Evolutionary conservation across 2,888 invertebrate genomes (phyloP), one percentile per base, ranked within the genome.

Genomic region (Mesoligia furuncula): DNA sequence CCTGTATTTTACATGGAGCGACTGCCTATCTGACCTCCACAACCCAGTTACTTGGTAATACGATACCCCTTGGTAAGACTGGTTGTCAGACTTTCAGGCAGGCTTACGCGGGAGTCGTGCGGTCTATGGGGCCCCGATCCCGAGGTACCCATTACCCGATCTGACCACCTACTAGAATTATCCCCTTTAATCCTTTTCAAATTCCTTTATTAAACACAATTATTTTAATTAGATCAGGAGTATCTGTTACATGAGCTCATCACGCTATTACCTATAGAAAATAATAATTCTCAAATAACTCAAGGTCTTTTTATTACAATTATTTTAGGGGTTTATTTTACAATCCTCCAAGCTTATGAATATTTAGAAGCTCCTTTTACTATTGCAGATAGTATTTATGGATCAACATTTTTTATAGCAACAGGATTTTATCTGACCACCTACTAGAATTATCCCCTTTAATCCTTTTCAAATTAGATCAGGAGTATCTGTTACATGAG

Each of bases 361-460:
- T 98, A 98, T 95, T 91, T 95, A 79, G 97, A 98, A 96, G 97
- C 98, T 0, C 93, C 95, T 51, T 95, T 95, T 87, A 89, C 93
- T 70, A 93, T 95, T 84, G 91, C 93, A 0, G 93, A 93, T 91
- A 97, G 97, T 87, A 94, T 97, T 89, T 98, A 97, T 94, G 98
- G 98, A 0, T 97, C 98, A 71, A 97, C 97, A 67, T 98, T 98
- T 95, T 98, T 97, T 97, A 96, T 98, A 92, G 97, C 98, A 75
- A 98, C 98, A 79, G 98, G 98, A 93, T 98, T 98, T 57, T 84
- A 95, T 93, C 31, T 98, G 98, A 97, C 98, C 98, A 0, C 98
- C 98, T 0, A 90, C 93, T 88, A 97, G 97, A 84, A 97, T 98
- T 95, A 89, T 82, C 0, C 91, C 97, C 0, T 97, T 98, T 95